phyloP scores from a whole-genome alignment of 2,797 vertebrate genomes.

The Bovichtus variegatus region DNA sequence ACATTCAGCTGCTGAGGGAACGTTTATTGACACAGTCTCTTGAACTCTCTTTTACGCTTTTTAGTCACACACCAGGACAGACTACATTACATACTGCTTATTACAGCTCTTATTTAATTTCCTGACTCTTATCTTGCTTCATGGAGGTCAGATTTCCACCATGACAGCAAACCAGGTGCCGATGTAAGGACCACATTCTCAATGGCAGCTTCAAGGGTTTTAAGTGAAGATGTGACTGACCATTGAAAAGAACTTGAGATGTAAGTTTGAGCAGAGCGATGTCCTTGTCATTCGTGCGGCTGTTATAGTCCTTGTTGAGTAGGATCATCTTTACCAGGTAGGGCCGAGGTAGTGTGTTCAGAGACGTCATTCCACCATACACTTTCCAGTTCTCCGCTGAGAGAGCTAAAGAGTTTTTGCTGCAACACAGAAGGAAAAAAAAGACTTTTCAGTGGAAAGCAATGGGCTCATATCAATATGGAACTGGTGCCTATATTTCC shows the following conservation, averaged over 20 bases:
- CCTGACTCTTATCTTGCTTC: not conserved
- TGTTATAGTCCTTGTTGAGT: slow-evolving; percentile 87
- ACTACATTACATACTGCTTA: not conserved
- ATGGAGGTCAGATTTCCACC: not conserved
- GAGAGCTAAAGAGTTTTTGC: slow-evolving; percentile 27
- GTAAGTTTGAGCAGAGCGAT: slow-evolving; percentile 88
- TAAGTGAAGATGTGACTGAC: slow-evolving; percentile 64
- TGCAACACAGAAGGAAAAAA: slow-evolving; percentile 20
- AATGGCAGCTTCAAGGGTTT: not conserved
- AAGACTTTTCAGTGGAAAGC: not conserved
- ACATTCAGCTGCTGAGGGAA: not conserved
- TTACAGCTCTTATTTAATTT: not conserved
- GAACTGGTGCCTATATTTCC: not conserved
- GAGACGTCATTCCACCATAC: slow-evolving; percentile 84
- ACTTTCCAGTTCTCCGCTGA: slow-evolving; percentile 84
- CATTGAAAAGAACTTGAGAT: slow-evolving; percentile 65
- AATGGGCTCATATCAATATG: not conserved
- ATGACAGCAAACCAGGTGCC: not conserved
- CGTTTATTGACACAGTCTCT: not conserved
- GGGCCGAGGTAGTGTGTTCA: slow-evolving; percentile 67
- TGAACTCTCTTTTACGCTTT: slow-evolving; percentile 1
- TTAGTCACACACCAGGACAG: not conserved
- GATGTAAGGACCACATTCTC: not conserved
- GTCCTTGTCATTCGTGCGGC: slow-evolving; percentile 86
- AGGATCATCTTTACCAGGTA: slow-evolving; percentile 85